phyloP scores from a whole-genome alignment of 2,113 vertebrate species.

The Mustela lutreola region DNA sequence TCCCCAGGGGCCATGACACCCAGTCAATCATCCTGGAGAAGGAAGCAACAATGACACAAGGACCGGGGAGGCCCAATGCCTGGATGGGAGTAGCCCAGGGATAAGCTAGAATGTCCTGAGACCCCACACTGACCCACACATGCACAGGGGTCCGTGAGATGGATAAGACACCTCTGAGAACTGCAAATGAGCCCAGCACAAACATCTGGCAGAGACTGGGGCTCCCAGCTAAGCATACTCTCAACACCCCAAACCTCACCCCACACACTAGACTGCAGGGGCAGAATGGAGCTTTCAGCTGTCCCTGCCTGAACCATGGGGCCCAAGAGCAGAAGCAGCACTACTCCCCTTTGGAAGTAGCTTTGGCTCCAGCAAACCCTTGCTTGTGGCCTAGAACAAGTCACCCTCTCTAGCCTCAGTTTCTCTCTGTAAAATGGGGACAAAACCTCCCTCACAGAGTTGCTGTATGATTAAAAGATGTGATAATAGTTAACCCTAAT shows the following conservation, averaged over 20 bases:
- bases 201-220: background rate
- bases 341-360: background rate
- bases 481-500: background rate
- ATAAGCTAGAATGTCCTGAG: background rate
- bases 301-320: background rate
- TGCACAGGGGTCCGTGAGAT: background rate
- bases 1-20: conserved; percentile 92
- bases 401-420: conserved; percentile 50
- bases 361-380: background rate
- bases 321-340: background rate
- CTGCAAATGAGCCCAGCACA: background rate
- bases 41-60: conserved; percentile 39
- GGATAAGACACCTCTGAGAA: background rate
- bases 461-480: background rate
- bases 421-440: conserved; percentile 31
- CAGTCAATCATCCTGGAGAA: conserved; percentile 91
- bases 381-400: conserved; percentile 19
- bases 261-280: background rate
- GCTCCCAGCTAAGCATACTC: background rate
- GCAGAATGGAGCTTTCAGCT: background rate
- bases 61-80: background rate
- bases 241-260: background rate
- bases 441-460: background rate
- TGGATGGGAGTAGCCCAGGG: background rate
- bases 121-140: background rate